These are phyloP conservation scores for Melanerpes aurifrons DNA, from an alignment of 2,113 vertebrate species.

Conservation along the genomic window DNA sequence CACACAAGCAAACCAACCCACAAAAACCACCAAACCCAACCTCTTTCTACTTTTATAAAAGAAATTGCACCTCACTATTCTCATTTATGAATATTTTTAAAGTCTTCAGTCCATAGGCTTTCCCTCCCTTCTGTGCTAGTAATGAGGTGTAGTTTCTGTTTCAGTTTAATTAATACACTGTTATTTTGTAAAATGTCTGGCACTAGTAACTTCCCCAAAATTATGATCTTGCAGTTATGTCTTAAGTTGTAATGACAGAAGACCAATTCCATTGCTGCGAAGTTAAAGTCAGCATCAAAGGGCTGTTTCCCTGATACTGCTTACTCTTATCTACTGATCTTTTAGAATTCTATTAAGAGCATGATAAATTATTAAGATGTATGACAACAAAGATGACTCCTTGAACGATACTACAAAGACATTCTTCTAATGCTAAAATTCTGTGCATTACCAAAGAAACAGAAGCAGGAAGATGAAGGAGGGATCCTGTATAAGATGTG, in stretches of 20 bases:
- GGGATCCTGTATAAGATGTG: neutral
- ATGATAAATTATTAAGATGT: constrained; percentile 57
- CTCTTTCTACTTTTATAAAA: neutral
- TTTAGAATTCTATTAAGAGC: constrained; percentile 34
- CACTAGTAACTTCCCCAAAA: constrained; percentile 28
- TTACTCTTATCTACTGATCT: constrained; percentile 30
- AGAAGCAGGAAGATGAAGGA: neutral
- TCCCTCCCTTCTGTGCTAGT: neutral
- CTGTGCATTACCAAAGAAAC: neutral
- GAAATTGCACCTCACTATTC: neutral
- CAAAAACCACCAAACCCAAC: neutral
- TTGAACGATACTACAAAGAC: constrained; percentile 29
- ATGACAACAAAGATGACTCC: constrained; percentile 31
- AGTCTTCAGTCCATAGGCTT: neutral
- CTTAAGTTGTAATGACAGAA: constrained; percentile 10
- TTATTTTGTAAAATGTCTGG: constrained; percentile 40
- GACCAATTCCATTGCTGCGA: constrained; percentile 26
- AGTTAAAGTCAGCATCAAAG: constrained; percentile 29
- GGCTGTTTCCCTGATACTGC: neutral
- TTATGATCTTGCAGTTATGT: constrained; percentile 13
- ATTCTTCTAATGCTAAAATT: neutral
- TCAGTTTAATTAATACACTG: constrained; percentile 44
- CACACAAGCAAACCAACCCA: neutral
- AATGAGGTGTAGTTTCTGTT: neutral
- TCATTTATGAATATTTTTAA: neutral